Percentiles rank a stretch among this genome's conserved stretches.
Conservation (phyloP, 2,113 vertebrate species). For the Macrotus californicus region DNA sequence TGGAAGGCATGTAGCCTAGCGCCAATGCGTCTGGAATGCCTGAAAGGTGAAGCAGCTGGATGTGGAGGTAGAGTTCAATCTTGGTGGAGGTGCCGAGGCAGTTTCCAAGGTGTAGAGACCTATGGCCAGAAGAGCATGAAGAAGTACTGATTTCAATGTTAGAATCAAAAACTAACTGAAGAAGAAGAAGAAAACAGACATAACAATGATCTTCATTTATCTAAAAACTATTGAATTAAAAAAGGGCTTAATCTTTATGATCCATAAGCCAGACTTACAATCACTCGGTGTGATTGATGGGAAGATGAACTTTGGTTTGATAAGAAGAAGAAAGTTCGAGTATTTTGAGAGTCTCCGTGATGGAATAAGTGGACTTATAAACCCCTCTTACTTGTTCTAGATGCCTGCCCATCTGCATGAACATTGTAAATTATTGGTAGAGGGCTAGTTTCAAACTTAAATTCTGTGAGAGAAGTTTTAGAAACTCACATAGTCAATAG, state of each 20-base stretch:
- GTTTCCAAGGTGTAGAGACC: background rate
- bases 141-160: background rate
- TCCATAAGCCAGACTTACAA: background rate
- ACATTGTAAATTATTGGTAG: background rate
- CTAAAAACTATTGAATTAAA: background rate
- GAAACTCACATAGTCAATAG: background rate
- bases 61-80: background rate
- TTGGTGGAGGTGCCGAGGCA: background rate
- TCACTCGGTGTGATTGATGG: background rate
- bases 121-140: background rate
- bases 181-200: background rate
- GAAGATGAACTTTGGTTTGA: background rate
- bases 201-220: background rate
- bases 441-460: background rate
- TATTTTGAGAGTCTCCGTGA: background rate
- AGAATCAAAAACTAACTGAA: background rate
- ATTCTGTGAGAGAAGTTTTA: background rate
- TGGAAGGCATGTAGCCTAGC: background rate
- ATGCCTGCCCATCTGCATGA: background rate
- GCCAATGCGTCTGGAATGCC: background rate
- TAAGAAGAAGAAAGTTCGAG: conserved; percentile 29
- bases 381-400: background rate
- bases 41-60: background rate
- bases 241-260: background rate
- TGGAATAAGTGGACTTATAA: background rate